Evolutionary conservation across 1,140 invertebrate genomes (phyloP).

Genomic region (Diachasmimorpha longicaudata): DNA sequence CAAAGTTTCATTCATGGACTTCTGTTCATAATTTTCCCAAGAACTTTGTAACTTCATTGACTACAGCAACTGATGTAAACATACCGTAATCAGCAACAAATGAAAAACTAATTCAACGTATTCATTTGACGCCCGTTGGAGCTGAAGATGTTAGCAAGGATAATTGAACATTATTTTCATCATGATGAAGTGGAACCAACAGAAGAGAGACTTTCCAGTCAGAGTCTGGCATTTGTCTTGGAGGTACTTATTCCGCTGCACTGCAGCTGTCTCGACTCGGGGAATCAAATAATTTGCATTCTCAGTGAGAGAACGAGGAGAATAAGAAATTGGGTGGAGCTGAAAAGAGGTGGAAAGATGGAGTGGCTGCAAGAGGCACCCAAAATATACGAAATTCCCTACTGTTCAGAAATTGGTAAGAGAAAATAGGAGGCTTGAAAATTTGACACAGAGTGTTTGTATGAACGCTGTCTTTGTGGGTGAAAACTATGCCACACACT

Average conservation of each 20-base stretch:
- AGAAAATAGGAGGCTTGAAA: neutral
- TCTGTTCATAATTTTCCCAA: too few species aligned
- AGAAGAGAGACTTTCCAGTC: neutral
- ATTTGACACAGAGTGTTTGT: neutral
- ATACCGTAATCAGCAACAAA: neutral
- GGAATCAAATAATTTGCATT: conserved; percentile 23
- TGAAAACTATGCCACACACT: conserved; percentile 11
- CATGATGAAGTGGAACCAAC: neutral
- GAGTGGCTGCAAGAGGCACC: neutral
- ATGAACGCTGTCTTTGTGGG: conserved; percentile 6
- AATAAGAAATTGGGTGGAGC: neutral
- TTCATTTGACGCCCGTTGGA: neutral
- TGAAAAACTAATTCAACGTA: neutral
- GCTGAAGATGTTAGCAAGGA: neutral
- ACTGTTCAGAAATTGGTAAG: neutral
- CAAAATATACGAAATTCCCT: neutral
- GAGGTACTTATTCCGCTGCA: conserved; percentile 7
- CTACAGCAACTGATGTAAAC: neutral
- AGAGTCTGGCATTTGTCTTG: conserved; percentile 7
- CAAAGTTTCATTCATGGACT: too few species aligned
- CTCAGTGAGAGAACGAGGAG: conserved; percentile 4
- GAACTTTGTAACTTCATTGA: neutral
- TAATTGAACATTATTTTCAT: neutral
- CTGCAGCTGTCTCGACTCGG: conserved; percentile 8
- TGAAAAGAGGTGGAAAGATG: neutral